A percentile compares a stretch with the other conserved stretches of the same genome.
Evolutionary conservation across 2,113 vertebrate genomes (phyloP).

Genomic region (Salvelinus fontinalis): DNA sequence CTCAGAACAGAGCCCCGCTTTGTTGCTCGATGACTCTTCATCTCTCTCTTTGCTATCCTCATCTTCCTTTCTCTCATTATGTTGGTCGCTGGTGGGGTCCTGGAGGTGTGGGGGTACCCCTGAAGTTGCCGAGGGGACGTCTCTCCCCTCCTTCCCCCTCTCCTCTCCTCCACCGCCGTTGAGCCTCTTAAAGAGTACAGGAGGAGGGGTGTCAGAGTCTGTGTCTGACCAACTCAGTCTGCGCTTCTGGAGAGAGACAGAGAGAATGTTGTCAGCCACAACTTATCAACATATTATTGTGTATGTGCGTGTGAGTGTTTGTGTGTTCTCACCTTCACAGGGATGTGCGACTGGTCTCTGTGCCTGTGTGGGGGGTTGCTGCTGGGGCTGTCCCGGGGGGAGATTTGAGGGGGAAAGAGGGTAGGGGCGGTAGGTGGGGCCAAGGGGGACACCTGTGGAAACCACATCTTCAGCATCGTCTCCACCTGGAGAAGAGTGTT

Average conservation of each 20-base stretch:
- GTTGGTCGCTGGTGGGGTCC: constrained; percentile 18
- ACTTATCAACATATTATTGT: background rate
- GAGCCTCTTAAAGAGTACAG: constrained; percentile 49
- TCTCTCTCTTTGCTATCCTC: constrained; percentile 4
- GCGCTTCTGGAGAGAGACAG: constrained; percentile 64
- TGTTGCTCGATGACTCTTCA: constrained; percentile 39
- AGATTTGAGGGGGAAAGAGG: constrained; percentile 29
- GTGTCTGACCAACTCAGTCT: constrained; percentile 73
- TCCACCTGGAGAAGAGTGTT: constrained; percentile 89
- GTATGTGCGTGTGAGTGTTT: constrained; percentile 1
- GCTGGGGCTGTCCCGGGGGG: constrained; percentile 27
- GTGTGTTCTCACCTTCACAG: constrained; percentile 68
- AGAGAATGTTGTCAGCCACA: constrained; percentile 6
- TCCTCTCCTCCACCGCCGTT: constrained; percentile 34
- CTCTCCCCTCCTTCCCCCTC: constrained; percentile 18
- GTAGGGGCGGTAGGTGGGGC: constrained; percentile 27
- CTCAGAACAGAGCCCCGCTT: constrained; percentile 63
- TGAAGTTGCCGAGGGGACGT: constrained; percentile 13
- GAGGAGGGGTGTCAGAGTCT: constrained; percentile 55
- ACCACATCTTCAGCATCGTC: constrained; percentile 90
- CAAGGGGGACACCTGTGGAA: constrained; percentile 76
- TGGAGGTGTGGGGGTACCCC: constrained; percentile 16
- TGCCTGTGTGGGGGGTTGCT: constrained; percentile 70
- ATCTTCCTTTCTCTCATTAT: constrained; percentile 22
- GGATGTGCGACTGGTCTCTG: constrained; percentile 77